Evolutionary conservation across 37 sponge, comb jelly and placozoan species (phyloP), one percentile per base, ranked within the genome.

Genomic region (Tethya wilhelma): DNA sequence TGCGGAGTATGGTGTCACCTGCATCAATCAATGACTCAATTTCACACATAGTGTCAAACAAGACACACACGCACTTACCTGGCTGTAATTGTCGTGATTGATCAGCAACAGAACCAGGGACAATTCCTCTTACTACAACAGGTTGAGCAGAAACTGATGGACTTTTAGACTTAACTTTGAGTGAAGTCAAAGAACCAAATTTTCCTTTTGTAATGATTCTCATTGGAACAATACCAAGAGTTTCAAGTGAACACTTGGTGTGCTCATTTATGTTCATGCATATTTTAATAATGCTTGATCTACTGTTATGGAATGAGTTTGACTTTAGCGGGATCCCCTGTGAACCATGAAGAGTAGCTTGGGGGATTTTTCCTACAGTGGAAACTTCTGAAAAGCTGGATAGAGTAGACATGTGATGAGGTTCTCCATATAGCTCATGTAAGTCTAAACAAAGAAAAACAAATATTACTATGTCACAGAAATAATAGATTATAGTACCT

Each of bases 151-250:
- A 23, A 37, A n/a, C 26, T 26, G 11, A 57, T 11, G 31, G 80
- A 36, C 22, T 20, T 59, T 69, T 68, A 31, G 69, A 80, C 38
- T 56, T 14, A 26, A 69, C 26, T 14, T 39, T 39, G 7, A 75
- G 59, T 2, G 75, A 57, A 4, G 2, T 4, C 31, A 66, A n/a
- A 14, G 79, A 78, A 0, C 79, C 67, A 66, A 78, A 78, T 55
- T 78, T 78, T 31, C 44, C 38, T n/a, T 45, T 64, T 4, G n/a
- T 25, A 20, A 66, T 46, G 29, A 67, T 72, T 12, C 80, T 64
- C 30, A 59, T 45, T 2, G 90, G 90, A 14, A 90, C 69, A 53
- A 90, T 90, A 12, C 90, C 90, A 4, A 90, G 75, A 38, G 4
- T 68, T 32, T 84, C 80, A 36, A 90, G 79, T 1, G 79, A 78